Evolutionary conservation across 2,797 vertebrate species (phyloP), one percentile per base, ranked within the genome.

Genomic region (Ibycter americanus): DNA sequence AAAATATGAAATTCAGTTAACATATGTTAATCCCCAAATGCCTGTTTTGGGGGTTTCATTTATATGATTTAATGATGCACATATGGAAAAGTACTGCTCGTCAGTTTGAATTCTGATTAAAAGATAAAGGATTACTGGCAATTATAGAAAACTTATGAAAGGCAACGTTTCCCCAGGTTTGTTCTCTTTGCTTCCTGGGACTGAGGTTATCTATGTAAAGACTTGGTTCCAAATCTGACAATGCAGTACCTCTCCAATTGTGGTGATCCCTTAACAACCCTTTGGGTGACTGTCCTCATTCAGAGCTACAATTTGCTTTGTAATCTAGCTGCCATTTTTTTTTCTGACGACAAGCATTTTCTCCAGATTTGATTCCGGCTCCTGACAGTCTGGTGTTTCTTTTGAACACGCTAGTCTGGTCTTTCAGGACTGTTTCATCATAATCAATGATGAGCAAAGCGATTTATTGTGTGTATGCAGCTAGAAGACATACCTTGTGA

Each of bases 141-240:
- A 20, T 22, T 46, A 8, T 4, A 32, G 11, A 40, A 78, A 89
- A 62, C 2, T 23, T 54, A 10, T 1, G 22, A 61, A 89, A 72
- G 12, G 8, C 26, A 52, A 1, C 5, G 1, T 76, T 83, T 62
- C 3, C 7, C 29, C 4, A 7, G 0, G 0, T 67, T 81, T 78
- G 6, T 49, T 51, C 9, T 8, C 4, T 19, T 72, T 86, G 5
- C 4, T 54, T 51, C 36, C 31, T 46, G 18, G 10, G 16, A 34
- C 23, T 36, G 49, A 67, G 3, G 2, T 3, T 55, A 5, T 15
- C 1, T 1, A 1, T 12, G 20, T 5, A 5, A 56, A 40, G 14
- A 6, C 12, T 18, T 36, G 22, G 19, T 12, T 11, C 34, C 16
- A 23, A 20, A 0, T 26, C 36, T 68, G 46, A 31, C 13, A 34